These are phyloP conservation scores for Drosophila kokeensis DNA, from an alignment of 2,888 invertebrate genomes.

Conservation along the genomic window DNA sequence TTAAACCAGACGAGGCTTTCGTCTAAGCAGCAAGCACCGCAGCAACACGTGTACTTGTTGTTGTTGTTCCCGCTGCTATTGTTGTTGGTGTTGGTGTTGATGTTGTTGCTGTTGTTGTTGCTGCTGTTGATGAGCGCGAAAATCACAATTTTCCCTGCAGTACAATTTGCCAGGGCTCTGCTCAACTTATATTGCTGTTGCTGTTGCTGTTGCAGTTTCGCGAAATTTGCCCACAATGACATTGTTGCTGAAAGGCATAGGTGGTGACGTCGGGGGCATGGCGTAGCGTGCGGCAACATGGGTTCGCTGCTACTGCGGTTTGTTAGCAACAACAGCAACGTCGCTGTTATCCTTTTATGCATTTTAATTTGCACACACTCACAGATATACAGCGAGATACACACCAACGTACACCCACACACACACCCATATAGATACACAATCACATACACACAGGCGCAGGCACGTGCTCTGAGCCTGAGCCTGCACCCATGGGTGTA, in stretches of 20 bases:
- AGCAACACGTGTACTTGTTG: slow-evolving; percentile 65
- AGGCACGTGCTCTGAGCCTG: slow-evolving; percentile 57
- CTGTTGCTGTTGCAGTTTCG: slow-evolving; percentile 58
- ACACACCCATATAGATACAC: slow-evolving; percentile 7
- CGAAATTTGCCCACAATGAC: slow-evolving; percentile 68
- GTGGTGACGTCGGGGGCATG: slow-evolving; percentile 10
- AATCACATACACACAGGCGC: slow-evolving; percentile 38
- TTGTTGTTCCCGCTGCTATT: slow-evolving; percentile 33
- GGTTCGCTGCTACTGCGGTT: slow-evolving; percentile 55
- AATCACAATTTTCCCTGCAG: slow-evolving; percentile 79
- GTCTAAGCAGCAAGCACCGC: slow-evolving; percentile 53
- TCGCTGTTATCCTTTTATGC: slow-evolving; percentile 78
- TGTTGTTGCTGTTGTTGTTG: slow-evolving; percentile 40
- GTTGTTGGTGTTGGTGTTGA: slow-evolving; percentile 33
- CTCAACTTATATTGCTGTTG: slow-evolving; percentile 39
- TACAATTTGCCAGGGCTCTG: slow-evolving; percentile 67
- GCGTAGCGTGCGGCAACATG: slow-evolving; percentile 23
- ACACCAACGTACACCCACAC: slow-evolving; percentile 12
- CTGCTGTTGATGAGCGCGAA: slow-evolving; percentile 72
- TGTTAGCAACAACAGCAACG: slow-evolving; percentile 58
- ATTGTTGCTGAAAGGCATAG: slow-evolving; percentile 58
- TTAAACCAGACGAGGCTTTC: slow-evolving; percentile 75
- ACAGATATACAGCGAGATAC: slow-evolving; percentile 20
- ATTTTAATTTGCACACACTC: slow-evolving; percentile 72
- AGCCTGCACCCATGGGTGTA: slow-evolving; percentile 69